Conservation (phyloP, 2,113 vertebrate species). For the Bostrychus sinensis region DNA sequence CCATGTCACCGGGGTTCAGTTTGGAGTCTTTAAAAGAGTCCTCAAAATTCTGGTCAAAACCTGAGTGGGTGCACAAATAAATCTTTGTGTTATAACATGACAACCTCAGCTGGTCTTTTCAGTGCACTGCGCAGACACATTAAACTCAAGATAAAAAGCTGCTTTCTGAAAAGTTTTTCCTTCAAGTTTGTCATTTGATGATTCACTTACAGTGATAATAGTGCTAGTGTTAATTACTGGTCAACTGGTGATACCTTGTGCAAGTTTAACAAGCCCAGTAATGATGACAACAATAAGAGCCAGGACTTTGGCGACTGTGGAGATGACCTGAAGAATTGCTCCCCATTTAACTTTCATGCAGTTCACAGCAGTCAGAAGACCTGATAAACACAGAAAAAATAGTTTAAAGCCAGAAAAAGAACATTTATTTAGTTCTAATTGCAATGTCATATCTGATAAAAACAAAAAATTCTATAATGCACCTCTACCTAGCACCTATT, state of each 20-base stretch:
- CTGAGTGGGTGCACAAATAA: constrained; percentile 65
- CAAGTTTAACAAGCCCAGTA: constrained; percentile 77
- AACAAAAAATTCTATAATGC: background rate
- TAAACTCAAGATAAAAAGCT: no score
- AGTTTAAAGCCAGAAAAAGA: background rate
- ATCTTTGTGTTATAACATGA: no score
- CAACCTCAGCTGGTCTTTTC: no score
- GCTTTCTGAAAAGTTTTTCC: no score
- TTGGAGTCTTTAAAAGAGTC: constrained; percentile 80
- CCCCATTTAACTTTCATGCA: constrained; percentile 86
- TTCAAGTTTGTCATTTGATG: no score
- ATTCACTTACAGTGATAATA: no score
- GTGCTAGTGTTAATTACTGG: no score
- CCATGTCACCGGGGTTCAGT: constrained; percentile 76
- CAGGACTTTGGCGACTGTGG: constrained; percentile 83
- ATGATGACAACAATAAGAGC: constrained; percentile 84
- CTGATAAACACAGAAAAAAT: constrained; percentile 44
- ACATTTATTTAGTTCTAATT: background rate
- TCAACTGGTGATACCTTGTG: constrained; percentile 83
- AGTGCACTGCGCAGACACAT: no score
- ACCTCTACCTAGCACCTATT: background rate
- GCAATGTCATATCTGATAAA: background rate
- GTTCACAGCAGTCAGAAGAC: constrained; percentile 81
- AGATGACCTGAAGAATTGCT: constrained; percentile 81
- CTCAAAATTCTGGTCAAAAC: constrained; percentile 79